Evolutionary conservation across 53 echinoderm and acorn worm species (phyloP), one percentile per base, ranked within the genome.

Genomic region (Antedon mediterranea): DNA sequence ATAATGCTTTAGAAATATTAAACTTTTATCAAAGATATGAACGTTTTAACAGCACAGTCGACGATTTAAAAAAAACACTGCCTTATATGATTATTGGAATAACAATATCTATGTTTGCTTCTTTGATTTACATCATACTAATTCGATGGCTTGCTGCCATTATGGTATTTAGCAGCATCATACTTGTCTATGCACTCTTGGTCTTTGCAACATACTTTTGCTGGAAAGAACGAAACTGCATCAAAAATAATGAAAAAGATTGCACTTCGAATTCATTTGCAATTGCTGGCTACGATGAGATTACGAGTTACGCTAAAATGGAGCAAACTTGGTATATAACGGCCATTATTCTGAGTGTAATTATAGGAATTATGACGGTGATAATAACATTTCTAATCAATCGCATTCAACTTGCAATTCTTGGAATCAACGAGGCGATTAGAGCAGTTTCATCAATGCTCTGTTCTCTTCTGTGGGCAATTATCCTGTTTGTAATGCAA

Each of bases 121-220:
- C 92, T 26, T 88, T 90, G 30, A 75, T 98, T 28, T 70, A 90
- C 31, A 78, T 98, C 18, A 42, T 98, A 29, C 37, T 90, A 34
- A 93, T 98, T 86, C 83, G 90, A 43, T 98, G 98, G 98, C 27
- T 98, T 4, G 89, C 91, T 4, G 74, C 89, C 0, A 8, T 93
- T 20, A 82, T 98, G 23, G 83, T 98, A 1, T 79, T 90, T 81
- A 81, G 82, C 31, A 81, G 83, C 15, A 82, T 98, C 30, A 43
- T 75, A n/a, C 73, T 57, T 8, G 82, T 89, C 31, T 70, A 86
- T 72, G 91, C 43, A 28, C 29, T 90, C 18, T 32, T 90, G 11
- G 85, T 75, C 0, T 91, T 83, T 71, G 94, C 91, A 5, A 86
- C 85, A 73, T 94, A 94, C 85, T 94, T 83, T 72, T 87, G 87